These are phyloP conservation scores for Nomada ferruginata DNA, from an alignment of 2,888 invertebrate genomes.

Conservation along the genomic window DNA sequence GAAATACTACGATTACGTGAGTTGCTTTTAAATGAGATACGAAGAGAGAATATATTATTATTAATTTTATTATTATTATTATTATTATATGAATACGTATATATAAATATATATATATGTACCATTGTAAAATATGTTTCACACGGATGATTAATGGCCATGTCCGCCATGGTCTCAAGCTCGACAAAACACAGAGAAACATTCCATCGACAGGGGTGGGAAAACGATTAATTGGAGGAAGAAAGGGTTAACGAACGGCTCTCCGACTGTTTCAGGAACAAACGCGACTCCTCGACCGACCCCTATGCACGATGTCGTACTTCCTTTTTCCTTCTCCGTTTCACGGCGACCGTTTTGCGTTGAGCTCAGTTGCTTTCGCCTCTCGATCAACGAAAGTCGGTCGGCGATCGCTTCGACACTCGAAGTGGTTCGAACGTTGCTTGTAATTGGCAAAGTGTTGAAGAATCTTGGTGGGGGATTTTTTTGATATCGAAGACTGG, in stretches of 20 bases:
- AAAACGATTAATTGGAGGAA: slow-evolving; percentile 15
- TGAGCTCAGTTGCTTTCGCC: slow-evolving; percentile 15
- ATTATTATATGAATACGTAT: slow-evolving; percentile 37
- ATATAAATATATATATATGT: slow-evolving; percentile 67
- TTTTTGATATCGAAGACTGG: not conserved
- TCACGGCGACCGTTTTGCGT: slow-evolving; percentile 28
- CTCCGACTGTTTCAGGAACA: slow-evolving; percentile 38
- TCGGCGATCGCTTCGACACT: not conserved
- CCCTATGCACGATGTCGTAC: slow-evolving; percentile 41
- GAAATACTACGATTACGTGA: slow-evolving; percentile 57
- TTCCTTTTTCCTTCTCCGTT: slow-evolving; percentile 62
- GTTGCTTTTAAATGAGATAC: slow-evolving; percentile 69
- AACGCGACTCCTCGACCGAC: slow-evolving; percentile 32
- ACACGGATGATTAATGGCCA: slow-evolving; percentile 57
- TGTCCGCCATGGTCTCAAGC: slow-evolving; percentile 57
- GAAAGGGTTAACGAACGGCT: slow-evolving; percentile 26
- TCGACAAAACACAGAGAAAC: slow-evolving; percentile 66
- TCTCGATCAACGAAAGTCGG: slow-evolving; percentile 5
- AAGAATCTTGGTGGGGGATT: not conserved
- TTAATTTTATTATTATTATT: slow-evolving; percentile 38
- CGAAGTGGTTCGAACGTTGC: not conserved
- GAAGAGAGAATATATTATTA: slow-evolving; percentile 55
- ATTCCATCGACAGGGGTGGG: slow-evolving; percentile 66
- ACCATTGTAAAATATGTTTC: slow-evolving; percentile 68
- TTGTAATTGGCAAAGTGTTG: not conserved